A percentile compares a stretch with the other conserved stretches of the same genome.
Conservation (phyloP, 2,113 vertebrate genomes). For the Pao palembangensis region DNA sequence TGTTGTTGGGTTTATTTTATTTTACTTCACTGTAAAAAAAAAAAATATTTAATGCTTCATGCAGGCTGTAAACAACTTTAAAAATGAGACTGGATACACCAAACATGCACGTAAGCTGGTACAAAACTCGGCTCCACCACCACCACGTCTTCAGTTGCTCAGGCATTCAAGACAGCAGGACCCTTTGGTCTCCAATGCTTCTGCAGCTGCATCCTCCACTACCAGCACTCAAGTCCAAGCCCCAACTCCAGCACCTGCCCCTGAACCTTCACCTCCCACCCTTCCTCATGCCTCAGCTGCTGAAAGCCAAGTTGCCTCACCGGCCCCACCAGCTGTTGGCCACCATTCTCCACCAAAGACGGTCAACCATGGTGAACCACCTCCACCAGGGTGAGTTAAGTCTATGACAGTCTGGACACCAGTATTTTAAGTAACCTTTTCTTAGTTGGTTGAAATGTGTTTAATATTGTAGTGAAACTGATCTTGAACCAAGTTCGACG, state of each 20-base stretch:
- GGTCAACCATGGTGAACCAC: constrained; percentile 80
- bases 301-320: constrained; percentile 24
- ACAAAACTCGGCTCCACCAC: constrained; percentile 70
- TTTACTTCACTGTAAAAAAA: neutral
- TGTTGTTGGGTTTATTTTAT: neutral
- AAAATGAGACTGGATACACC: constrained; percentile 95
- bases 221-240: neutral
- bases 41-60: neutral
- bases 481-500: constrained; percentile 35
- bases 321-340: constrained; percentile 27
- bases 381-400: constrained; percentile 54
- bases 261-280: constrained; percentile 8
- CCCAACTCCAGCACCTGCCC: neutral
- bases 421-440: neutral
- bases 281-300: constrained; percentile 31
- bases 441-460: neutral
- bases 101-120: constrained; percentile 72
- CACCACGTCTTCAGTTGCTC: constrained; percentile 79
- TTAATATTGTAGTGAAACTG: constrained; percentile 44
- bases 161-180: constrained; percentile 85
- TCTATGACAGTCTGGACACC: neutral
- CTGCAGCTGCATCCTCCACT: constrained; percentile 1
- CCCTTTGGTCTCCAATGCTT: constrained; percentile 74
- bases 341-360: constrained; percentile 74
- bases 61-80: constrained; percentile 98